Base-by-base conservation (phyloP, 1,140 invertebrate species). In the Pseudomyrmex sp. region DNA sequence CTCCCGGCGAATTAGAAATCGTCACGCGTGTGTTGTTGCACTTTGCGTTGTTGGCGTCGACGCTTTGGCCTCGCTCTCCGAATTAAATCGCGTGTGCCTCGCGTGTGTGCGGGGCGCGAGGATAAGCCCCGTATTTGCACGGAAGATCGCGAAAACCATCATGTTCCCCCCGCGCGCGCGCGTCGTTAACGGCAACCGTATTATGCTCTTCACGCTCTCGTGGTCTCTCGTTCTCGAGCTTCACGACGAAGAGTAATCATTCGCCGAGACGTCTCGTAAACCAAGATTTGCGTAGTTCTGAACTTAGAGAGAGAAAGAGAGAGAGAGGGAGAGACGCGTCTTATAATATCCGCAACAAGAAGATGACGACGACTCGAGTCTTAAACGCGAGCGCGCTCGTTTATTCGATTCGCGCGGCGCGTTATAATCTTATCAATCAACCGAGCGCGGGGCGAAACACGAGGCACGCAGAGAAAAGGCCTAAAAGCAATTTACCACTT, bases 341-440 rank as follows among this genome's bases (percentile, higher is more conserved):
- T 79, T 79, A 79, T 35, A 35, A 79, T 69, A 79, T 70, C 44
- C 13, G 35, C 54, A 58, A 69, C 10, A 26, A 48, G 9, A 79
- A 15, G 35, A 69, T 9, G 20, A 52, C 13, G n/a, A 20, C 15
- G 18, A 23, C 46, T 63, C 46, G 48, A 26, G 63, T 77, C 9
- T 54, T 35, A 35, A 69, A 69, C 54, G 44, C 54, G 54, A 61
- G 20, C 54, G 62, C 12, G 65, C 63, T 70, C 54, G 54, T 80
- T 80, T 72, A 80, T 80, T 80, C 76, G 76, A 80, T 80, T 80
- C 76, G 66, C 76, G 66, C 66, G 76, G 66, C 54, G 66, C 54
- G 66, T 80, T 69, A 61, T 80, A 80, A 80, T 80, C 76, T 80
- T 80, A 80, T 80, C 76, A 80, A 80, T 80, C 76, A 80, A 70